phyloP scores from a whole-genome alignment of 2,113 vertebrate species.

The Trichomycterus rosablanca region DNA sequence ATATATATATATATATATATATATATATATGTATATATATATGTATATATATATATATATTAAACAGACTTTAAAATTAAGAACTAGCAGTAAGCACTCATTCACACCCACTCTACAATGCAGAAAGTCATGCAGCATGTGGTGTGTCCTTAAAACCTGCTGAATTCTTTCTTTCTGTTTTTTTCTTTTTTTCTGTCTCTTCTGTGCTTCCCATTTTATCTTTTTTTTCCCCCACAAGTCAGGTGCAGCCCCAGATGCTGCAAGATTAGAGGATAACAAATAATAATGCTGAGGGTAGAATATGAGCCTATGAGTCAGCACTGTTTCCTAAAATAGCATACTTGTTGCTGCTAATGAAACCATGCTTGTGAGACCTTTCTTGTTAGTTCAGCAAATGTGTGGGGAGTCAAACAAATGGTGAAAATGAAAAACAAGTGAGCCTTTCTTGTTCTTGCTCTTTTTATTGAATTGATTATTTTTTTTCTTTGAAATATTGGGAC shows the following conservation, averaged over 20 bases:
- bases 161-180: too few relatives aligned
- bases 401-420: neutral
- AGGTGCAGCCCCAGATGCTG: slow-evolving; percentile 37
- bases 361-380: slow-evolving; percentile 8
- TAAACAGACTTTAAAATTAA: too few relatives aligned
- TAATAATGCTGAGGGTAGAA: slow-evolving; percentile 29
- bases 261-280: slow-evolving; percentile 22
- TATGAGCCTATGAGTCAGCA: slow-evolving; percentile 29
- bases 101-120: too few relatives aligned
- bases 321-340: slow-evolving; percentile 4
- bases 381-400: slow-evolving; percentile 13
- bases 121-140: too few relatives aligned
- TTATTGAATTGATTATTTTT: too few relatives aligned
- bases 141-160: too few relatives aligned
- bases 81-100: too few relatives aligned
- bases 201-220: too few relatives aligned
- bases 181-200: too few relatives aligned
- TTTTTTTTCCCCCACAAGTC: neutral
- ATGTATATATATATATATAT: too few relatives aligned
- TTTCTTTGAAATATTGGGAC: neutral
- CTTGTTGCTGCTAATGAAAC: slow-evolving; percentile 35
- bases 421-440: slow-evolving; percentile 25
- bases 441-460: neutral
- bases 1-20: too few relatives aligned
- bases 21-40: too few relatives aligned